Percentiles rank a stretch among this genome's conserved stretches.
phyloP scores from a whole-genome alignment of 2,797 vertebrate species.

The Paratrypauchen microcephalus region DNA sequence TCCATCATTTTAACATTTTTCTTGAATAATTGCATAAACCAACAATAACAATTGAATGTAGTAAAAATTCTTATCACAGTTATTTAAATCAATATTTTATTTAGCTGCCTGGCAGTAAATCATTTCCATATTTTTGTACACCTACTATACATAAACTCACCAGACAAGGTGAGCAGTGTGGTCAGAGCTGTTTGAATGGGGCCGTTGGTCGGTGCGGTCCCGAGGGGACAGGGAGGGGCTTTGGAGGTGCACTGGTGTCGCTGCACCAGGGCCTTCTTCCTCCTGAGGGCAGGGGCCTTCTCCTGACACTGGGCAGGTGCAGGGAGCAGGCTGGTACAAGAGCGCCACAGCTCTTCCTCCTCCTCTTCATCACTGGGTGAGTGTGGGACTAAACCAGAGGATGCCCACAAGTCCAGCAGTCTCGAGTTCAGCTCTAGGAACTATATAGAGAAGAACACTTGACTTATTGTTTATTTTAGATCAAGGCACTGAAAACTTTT shows the following conservation, averaged over 20 bases:
- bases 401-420: slow-evolving; percentile 70
- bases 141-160: slow-evolving; percentile 52
- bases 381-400: slow-evolving; percentile 55
- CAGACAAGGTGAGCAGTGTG: slow-evolving; percentile 64
- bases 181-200: slow-evolving; percentile 25
- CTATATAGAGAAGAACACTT: slow-evolving; percentile 16
- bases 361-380: slow-evolving; percentile 26
- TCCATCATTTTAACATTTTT: too few relatives aligned
- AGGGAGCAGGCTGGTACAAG: slow-evolving; percentile 74
- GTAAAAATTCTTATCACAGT: too few relatives aligned
- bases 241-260: slow-evolving; percentile 23
- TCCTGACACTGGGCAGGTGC: not conserved
- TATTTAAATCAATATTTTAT: too few relatives aligned
- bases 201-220: not conserved
- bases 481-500: too few relatives aligned
- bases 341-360: slow-evolving; percentile 57
- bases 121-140: not conserved
- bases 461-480: too few relatives aligned
- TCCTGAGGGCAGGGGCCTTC: slow-evolving; percentile 49
- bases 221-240: not conserved
- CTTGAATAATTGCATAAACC: too few relatives aligned
- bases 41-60: too few relatives aligned
- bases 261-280: slow-evolving; percentile 73
- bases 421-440: slow-evolving; percentile 65
- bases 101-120: too few relatives aligned